These are phyloP conservation scores for Chelon labrosus DNA, from an alignment of 2,797 vertebrate species.

Conservation along the genomic window DNA sequence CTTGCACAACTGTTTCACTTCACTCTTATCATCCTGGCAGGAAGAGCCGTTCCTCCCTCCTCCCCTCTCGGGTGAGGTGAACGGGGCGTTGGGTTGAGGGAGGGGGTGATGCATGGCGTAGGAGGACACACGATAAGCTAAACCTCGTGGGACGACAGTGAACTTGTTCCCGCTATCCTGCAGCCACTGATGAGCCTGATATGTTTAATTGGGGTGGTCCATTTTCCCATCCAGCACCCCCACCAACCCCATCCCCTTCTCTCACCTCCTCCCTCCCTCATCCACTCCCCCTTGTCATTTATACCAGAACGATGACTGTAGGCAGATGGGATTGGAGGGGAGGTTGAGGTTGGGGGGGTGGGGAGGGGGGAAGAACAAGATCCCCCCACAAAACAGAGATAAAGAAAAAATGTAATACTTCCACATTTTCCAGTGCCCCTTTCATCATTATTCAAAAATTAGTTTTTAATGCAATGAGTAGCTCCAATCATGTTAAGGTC, in stretches of 20 bases:
- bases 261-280: slow-evolving; percentile 41
- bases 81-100: slow-evolving; percentile 12
- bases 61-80: slow-evolving; percentile 49
- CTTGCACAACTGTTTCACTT: slow-evolving; percentile 53
- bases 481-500: slow-evolving; percentile 99
- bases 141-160: slow-evolving; percentile 72
- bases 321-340: slow-evolving; percentile 41
- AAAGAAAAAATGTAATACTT: slow-evolving; percentile 98
- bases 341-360: slow-evolving; percentile 1
- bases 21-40: slow-evolving; percentile 45
- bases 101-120: slow-evolving; percentile 35
- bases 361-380: slow-evolving; percentile 53
- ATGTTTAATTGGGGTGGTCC: slow-evolving; percentile 85
- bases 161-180: slow-evolving; percentile 68
- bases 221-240: slow-evolving; percentile 39
- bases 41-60: slow-evolving; percentile 7
- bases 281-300: slow-evolving; percentile 75
- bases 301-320: slow-evolving; percentile 76
- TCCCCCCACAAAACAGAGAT: slow-evolving; percentile 90
- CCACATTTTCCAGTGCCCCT: slow-evolving; percentile 99
- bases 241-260: slow-evolving; percentile 15
- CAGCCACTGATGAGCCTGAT: slow-evolving; percentile 79
- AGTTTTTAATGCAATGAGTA: slow-evolving; percentile 99
- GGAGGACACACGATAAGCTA: slow-evolving; percentile 68
- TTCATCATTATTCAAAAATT: slow-evolving; percentile 99